Evolutionary conservation across 1,140 invertebrate genomes (phyloP), one percentile per base, ranked within the genome.

Genomic region (Drosophila melanica): DNA sequence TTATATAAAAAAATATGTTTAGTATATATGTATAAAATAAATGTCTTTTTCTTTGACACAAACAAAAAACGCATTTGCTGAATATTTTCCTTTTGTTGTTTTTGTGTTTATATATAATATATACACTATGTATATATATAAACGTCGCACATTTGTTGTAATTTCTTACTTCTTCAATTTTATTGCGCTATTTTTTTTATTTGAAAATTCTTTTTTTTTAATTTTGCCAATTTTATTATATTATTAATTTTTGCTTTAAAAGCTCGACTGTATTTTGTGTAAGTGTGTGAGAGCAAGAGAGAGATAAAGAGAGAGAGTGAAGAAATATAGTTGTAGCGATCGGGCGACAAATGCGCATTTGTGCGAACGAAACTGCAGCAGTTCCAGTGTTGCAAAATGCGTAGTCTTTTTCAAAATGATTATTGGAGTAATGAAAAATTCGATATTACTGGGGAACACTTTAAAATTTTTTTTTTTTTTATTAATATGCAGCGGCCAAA

Each of bases 11-110:
- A 33, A 20, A 50, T 35, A 37, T 53, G 23, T 37, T 54, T 37
- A 39, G 50, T 48, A 35, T 50, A 37, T 35, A 81, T 75, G 33
- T 72, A 72, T 66, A 68, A 73, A 80, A 74, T 81, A 86, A 81
- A 86, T 86, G 81, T 86, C 81, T 86, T 86, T 86, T 85, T 85
- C 63, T 76, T 76, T 48, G 45, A 60, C 55, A 68, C 65, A 12
- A 68, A 59, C 23, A 41, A 50, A 59, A 27, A 58, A 58, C 41
- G 37, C 55, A 50, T 9, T n/a, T 27, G 20, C 45, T 48, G 45
- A 27, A 12, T 48, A 11, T 12, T 41, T 33, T 50, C 14, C 10
- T 14, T 7, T 35, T 30, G 12, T 30, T 50, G 12, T n/a, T 48
- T 16, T 23, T 54, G 12, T 16, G 20, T 14, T 41, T 42, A 23